Percentiles rank a stretch among this genome's conserved stretches.
phyloP scores from a whole-genome alignment of 2,113 vertebrate genomes.

The Galemys pyrenaicus region DNA sequence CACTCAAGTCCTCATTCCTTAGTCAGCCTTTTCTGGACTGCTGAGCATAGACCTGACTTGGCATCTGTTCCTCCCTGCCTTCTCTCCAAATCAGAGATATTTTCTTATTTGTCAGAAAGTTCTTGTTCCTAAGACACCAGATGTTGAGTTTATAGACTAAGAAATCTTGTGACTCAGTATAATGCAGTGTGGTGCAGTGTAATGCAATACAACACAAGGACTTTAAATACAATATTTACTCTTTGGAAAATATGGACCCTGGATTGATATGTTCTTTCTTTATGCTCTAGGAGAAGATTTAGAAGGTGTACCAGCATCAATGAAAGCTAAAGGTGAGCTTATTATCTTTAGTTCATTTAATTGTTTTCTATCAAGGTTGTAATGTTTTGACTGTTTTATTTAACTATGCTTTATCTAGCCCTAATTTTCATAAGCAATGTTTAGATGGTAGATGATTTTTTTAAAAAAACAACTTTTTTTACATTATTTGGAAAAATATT shows the following conservation, averaged over 20 bases:
- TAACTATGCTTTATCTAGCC: background rate
- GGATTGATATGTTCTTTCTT: background rate
- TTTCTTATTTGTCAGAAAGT: background rate
- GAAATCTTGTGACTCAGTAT: background rate
- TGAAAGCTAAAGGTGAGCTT: constrained; percentile 62
- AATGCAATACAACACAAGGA: too few species aligned
- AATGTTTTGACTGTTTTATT: background rate
- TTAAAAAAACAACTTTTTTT: background rate
- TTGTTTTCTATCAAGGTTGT: background rate
- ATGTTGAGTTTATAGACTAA: background rate
- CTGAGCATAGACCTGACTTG: background rate
- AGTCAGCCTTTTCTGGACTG: background rate
- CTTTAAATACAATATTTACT: background rate
- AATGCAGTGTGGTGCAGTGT: too few species aligned
- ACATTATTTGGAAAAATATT: background rate
- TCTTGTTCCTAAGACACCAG: background rate
- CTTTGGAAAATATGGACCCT: background rate
- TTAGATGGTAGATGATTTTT: background rate
- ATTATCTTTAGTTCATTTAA: background rate
- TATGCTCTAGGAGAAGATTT: constrained; percentile 38
- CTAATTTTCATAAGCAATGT: constrained; percentile 5
- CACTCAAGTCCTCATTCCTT: accelerated
- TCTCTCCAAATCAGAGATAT: background rate
- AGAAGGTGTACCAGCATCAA: constrained; percentile 54
- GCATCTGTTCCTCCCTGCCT: accelerated